Conservation (phyloP, 2,113 vertebrate genomes). For the Vulpes vulpes region DNA sequence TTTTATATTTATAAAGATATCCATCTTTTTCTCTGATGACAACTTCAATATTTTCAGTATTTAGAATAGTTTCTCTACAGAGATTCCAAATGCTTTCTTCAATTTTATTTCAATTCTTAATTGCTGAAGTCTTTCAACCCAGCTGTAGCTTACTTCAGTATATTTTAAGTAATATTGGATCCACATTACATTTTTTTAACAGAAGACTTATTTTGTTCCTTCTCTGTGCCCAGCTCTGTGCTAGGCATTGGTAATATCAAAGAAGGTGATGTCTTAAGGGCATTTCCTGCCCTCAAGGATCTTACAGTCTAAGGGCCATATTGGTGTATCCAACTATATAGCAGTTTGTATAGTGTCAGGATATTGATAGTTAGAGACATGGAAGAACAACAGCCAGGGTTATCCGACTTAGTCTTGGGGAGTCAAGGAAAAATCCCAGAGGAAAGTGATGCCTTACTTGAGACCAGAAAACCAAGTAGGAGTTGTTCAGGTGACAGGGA, state of each 20-base stretch:
- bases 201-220: background rate
- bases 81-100: constrained; percentile 44
- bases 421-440: background rate
- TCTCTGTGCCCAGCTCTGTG: background rate
- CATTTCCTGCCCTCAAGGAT: background rate
- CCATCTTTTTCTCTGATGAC: constrained; percentile 50
- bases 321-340: background rate
- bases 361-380: background rate
- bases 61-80: constrained; percentile 47
- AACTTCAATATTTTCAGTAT: constrained; percentile 62
- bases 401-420: background rate
- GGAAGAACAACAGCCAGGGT: background rate
- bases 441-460: background rate
- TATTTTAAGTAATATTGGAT: constrained; percentile 35
- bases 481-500: background rate
- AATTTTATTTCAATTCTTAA: constrained; percentile 63
- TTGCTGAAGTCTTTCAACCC: constrained; percentile 56
- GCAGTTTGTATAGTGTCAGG: background rate
- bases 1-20: constrained; percentile 54
- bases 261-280: background rate
- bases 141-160: constrained; percentile 46
- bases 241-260: background rate
- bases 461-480: background rate
- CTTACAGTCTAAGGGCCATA: background rate
- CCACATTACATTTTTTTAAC: background rate